Percentiles rank a stretch among this genome's conserved stretches.
These are phyloP conservation scores for Nomada fucata DNA, from an alignment of 2,888 invertebrate species.

Conservation along the genomic window DNA sequence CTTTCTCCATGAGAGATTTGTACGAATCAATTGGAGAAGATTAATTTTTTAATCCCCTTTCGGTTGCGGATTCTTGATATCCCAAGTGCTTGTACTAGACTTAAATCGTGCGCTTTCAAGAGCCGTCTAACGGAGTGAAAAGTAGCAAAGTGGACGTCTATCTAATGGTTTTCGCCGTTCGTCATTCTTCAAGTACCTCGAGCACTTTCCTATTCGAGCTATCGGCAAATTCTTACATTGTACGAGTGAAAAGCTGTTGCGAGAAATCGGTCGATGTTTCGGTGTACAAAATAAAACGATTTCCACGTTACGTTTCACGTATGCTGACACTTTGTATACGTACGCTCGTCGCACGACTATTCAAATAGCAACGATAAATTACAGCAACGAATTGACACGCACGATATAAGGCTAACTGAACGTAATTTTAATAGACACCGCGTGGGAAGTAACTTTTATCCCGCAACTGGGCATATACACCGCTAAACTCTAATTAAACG, in stretches of 20 bases:
- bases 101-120: not conserved
- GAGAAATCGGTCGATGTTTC: not conserved
- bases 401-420: conserved; percentile 52
- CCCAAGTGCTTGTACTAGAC: not conserved
- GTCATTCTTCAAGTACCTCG: conserved; percentile 3
- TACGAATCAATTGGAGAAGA: not conserved
- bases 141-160: not conserved
- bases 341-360: conserved; percentile 22
- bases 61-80: not conserved
- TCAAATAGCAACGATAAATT: conserved; percentile 56
- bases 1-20: not conserved
- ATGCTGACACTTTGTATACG: too few relatives aligned
- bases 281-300: not conserved
- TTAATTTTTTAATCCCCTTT: not conserved
- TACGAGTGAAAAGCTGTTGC: too few relatives aligned
- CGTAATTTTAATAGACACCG: conserved; percentile 60
- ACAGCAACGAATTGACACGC: conserved; percentile 54
- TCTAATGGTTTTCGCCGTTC: not conserved
- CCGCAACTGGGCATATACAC: conserved; percentile 6
- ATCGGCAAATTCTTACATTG: not conserved
- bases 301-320: not conserved
- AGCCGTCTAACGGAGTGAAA: not conserved
- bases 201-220: conserved; percentile 3
- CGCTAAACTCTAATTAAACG: conserved; percentile 59
- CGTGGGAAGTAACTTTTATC: conserved; percentile 65